Evolutionary conservation across 2,113 vertebrate genomes (phyloP).

Genomic region (Dinomys branickii): DNA sequence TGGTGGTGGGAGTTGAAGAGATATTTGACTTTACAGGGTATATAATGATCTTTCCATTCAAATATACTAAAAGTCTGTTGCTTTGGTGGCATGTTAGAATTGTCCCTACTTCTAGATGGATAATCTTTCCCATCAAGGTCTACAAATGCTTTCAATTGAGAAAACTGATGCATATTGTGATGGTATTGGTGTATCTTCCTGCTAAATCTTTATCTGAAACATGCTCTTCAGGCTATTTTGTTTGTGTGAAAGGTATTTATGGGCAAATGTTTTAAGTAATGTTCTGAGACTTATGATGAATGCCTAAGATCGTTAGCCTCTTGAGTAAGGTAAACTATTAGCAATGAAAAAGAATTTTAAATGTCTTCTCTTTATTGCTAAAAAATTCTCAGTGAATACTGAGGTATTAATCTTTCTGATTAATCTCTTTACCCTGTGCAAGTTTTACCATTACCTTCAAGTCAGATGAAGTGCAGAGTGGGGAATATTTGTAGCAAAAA

Average conservation of each 20-base stretch:
- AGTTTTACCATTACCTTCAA: slow-evolving; percentile 24
- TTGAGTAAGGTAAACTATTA: background rate
- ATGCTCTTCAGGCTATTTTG: background rate
- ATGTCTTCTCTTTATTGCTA: background rate
- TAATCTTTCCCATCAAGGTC: background rate
- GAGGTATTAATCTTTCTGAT: slow-evolving; percentile 10
- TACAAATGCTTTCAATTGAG: background rate
- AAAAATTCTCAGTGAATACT: background rate
- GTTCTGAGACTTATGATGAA: background rate
- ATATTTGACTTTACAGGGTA: background rate
- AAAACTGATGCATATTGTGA: background rate
- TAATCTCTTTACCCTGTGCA: background rate
- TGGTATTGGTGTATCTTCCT: background rate
- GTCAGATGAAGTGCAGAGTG: background rate
- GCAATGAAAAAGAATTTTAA: background rate
- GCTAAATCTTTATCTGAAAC: background rate
- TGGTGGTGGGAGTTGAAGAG: background rate
- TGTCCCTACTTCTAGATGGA: background rate
- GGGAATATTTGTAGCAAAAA: background rate
- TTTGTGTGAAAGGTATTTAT: background rate
- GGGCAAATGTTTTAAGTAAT: slow-evolving; percentile 31
- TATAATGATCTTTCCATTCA: slow-evolving; percentile 27
- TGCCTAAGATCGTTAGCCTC: background rate
- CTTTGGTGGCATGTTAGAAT: background rate
- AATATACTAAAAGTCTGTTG: background rate